Conservation (phyloP, 1,140 invertebrate species). For the Myzus persicae region DNA sequence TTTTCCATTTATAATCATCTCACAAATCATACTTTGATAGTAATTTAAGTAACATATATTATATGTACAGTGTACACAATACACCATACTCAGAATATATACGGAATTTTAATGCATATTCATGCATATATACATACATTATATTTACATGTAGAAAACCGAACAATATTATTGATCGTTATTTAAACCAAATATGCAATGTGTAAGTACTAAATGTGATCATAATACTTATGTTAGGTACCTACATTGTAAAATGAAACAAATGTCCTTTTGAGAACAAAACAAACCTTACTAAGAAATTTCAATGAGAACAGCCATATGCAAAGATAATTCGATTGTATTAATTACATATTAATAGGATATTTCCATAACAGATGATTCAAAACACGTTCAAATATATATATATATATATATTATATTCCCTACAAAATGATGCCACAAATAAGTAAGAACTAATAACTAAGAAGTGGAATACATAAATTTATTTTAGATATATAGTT, state of each 20-base stretch:
- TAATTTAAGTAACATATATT: no score
- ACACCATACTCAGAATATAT: no score
- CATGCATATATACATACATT: not conserved
- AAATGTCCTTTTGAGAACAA: not conserved
- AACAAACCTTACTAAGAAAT: not conserved
- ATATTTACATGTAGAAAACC: not conserved
- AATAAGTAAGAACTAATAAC: not conserved
- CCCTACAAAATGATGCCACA: not conserved
- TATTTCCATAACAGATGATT: not conserved
- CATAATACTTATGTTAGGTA: no score
- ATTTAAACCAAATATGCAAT: no score
- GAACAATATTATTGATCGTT: no score
- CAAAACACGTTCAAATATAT: not conserved
- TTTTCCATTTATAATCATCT: no score
- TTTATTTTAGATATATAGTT: not conserved
- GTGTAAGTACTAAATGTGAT: no score
- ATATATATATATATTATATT: not conserved
- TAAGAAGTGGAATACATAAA: not conserved
- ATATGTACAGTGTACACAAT: no score
- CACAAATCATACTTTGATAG: no score
- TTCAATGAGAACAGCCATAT: not conserved
- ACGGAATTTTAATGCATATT: no score
- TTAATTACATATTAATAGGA: constrained; percentile 12
- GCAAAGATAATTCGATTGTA: not conserved
- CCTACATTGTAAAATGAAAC: not conserved